A percentile compares a stretch with the other conserved stretches of the same genome.
Evolutionary conservation across 2,888 invertebrate species (phyloP).

Genomic region (Phragmatobia fuliginosa): DNA sequence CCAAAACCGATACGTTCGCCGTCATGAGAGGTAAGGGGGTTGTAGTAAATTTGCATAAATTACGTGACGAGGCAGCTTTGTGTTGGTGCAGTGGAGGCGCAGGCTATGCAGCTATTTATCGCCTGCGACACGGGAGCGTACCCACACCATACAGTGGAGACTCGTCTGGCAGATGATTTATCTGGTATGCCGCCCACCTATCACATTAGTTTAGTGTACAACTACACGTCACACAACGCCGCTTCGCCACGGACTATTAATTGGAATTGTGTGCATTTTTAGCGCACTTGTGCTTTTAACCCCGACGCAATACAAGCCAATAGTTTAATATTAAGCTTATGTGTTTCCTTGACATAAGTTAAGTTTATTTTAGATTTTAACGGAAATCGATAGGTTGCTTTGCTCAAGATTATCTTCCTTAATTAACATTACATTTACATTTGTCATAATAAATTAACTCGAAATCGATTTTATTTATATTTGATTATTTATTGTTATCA

Average conservation of each 20-base stretch:
- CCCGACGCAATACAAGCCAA: not conserved
- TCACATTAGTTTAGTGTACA: not conserved
- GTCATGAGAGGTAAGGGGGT: not conserved
- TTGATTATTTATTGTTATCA: not conserved
- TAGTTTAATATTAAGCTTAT: not conserved
- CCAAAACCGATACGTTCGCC: not conserved
- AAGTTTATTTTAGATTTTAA: too few species aligned
- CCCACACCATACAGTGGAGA: not conserved
- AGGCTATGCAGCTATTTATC: slow-evolving; percentile 1
- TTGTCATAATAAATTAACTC: not conserved
- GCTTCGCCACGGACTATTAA: not conserved
- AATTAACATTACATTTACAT: too few species aligned
- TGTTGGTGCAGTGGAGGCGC: not conserved
- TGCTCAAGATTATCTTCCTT: not conserved
- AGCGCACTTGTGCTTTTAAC: not conserved
- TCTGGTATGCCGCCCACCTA: not conserved
- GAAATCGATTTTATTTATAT: not conserved
- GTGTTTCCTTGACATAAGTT: not conserved
- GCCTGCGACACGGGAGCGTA: not conserved
- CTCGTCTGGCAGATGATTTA: slow-evolving; percentile 5
- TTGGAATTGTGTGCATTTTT: not conserved
- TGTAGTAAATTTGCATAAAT: slow-evolving; percentile 36
- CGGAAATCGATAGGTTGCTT: not conserved
- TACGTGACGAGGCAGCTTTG: slow-evolving; percentile 28
- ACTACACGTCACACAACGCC: not conserved